These are phyloP conservation scores for Agriopis marginaria DNA, from an alignment of 2,888 invertebrate genomes.

Conservation along the genomic window DNA sequence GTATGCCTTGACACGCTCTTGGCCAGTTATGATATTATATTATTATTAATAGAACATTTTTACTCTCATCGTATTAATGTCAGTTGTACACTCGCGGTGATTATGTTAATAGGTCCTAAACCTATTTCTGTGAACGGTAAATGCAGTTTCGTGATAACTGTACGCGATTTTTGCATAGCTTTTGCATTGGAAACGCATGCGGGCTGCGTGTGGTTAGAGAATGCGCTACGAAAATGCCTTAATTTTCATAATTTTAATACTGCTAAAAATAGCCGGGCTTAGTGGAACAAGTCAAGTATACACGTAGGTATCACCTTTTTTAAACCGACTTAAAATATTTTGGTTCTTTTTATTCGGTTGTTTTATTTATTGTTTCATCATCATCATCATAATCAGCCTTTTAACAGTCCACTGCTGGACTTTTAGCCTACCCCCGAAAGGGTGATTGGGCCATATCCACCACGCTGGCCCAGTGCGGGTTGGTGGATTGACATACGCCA, in stretches of 20 bases:
- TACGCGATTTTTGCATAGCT: constrained; percentile 43
- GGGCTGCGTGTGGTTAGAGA: constrained; percentile 33
- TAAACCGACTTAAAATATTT: too few relatives aligned
- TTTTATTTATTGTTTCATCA: too few relatives aligned
- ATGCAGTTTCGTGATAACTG: constrained; percentile 41
- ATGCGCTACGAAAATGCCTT: constrained; percentile 20
- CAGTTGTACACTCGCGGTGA: constrained; percentile 25
- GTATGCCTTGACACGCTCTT: too few relatives aligned
- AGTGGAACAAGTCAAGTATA: neutral
- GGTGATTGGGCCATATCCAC: too few relatives aligned
- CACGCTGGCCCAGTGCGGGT: too few relatives aligned
- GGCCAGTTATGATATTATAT: neutral
- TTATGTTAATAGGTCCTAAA: constrained; percentile 45
- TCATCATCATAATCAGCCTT: too few relatives aligned
- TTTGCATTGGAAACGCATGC: constrained; percentile 44
- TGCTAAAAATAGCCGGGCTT: neutral
- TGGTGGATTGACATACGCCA: too few relatives aligned
- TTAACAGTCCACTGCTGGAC: too few relatives aligned
- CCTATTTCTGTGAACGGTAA: constrained; percentile 41
- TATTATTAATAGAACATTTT: neutral
- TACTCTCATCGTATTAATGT: neutral
- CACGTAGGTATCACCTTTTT: too few relatives aligned
- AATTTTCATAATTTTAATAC: constrained; percentile 17
- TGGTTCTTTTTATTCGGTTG: too few relatives aligned
- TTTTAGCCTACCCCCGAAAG: too few relatives aligned